phyloP scores from a whole-genome alignment of 1,140 invertebrate species.

The Homarus americanus region DNA sequence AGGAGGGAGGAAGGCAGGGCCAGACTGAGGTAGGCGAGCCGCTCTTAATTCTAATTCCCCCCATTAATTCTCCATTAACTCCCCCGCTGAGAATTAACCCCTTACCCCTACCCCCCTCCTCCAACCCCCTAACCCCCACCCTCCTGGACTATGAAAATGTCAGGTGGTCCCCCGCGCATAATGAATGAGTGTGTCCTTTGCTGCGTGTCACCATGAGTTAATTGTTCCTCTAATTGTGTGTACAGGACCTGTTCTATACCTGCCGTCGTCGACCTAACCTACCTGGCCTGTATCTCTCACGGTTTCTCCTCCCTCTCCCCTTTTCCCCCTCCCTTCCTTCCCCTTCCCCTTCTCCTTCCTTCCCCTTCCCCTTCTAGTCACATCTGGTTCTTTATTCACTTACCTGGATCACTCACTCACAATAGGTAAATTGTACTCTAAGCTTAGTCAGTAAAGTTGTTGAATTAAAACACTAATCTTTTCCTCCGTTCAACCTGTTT shows the following conservation, averaged over 20 bases:
- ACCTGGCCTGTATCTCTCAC: too few species aligned
- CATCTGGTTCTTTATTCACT: too few species aligned
- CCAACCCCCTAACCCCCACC: background rate
- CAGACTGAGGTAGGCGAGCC: too few species aligned
- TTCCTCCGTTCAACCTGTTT: too few species aligned
- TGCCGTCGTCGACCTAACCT: too few species aligned
- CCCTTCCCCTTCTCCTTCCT: background rate
- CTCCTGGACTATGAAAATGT: background rate
- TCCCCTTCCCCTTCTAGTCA: background rate
- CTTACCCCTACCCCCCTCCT: too few species aligned
- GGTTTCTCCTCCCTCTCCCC: background rate
- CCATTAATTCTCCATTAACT: constrained; percentile 16
- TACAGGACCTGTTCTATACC: background rate
- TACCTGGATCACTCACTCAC: too few species aligned
- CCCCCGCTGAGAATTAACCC: constrained; percentile 5
- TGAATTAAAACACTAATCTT: too few species aligned
- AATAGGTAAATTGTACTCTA: too few species aligned
- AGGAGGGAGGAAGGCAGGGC: too few species aligned
- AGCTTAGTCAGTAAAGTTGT: too few species aligned
- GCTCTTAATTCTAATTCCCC: constrained; percentile 18
- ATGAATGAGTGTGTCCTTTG: constrained; percentile 7
- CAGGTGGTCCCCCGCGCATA: constrained; percentile 2
- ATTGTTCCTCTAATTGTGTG: background rate
- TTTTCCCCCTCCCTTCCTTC: background rate
- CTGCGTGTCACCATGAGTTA: background rate